A percentile compares a stretch with the other conserved stretches of the same genome.
phyloP scores from a whole-genome alignment of 2,888 invertebrate genomes.

The Tolmerus cingulatus region DNA sequence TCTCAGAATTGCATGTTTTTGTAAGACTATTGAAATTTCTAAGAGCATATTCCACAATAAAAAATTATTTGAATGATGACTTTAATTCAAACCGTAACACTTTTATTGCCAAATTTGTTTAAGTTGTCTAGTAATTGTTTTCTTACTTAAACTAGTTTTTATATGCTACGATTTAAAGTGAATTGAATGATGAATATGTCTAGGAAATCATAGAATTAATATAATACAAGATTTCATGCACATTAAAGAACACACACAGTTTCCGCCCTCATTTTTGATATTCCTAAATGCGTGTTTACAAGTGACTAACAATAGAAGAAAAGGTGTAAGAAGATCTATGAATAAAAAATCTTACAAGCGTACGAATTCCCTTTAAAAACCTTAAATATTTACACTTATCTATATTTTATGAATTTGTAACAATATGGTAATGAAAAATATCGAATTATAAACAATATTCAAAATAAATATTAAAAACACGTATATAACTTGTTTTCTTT shows the following conservation, averaged over 20 bases:
- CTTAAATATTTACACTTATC: constrained; percentile 38
- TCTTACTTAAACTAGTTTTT: background rate
- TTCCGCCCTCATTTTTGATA: constrained; percentile 41
- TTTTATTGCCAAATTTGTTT: background rate
- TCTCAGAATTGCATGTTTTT: too few relatives aligned
- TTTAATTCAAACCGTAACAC: background rate
- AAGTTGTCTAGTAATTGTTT: background rate
- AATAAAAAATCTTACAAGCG: background rate
- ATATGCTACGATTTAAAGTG: background rate
- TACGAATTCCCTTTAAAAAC: constrained; percentile 3
- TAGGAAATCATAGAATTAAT: background rate
- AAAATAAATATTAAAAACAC: constrained; percentile 34
- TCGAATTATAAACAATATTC: constrained; percentile 31
- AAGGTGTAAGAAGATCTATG: background rate
- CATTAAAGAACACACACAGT: constrained; percentile 24
- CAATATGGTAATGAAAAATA: constrained; percentile 20
- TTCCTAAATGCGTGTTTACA: constrained; percentile 41
- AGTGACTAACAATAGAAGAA: constrained; percentile 3
- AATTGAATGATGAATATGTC: background rate
- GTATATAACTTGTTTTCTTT: background rate
- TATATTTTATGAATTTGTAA: constrained; percentile 42
- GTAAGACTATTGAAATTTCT: too few relatives aligned
- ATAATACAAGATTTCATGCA: constrained; percentile 13
- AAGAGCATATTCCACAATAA: too few relatives aligned
- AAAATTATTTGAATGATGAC: background rate